Evolutionary conservation across 2,888 invertebrate genomes (phyloP), one percentile per base, ranked within the genome.

Genomic region (Sacculina carcini): DNA sequence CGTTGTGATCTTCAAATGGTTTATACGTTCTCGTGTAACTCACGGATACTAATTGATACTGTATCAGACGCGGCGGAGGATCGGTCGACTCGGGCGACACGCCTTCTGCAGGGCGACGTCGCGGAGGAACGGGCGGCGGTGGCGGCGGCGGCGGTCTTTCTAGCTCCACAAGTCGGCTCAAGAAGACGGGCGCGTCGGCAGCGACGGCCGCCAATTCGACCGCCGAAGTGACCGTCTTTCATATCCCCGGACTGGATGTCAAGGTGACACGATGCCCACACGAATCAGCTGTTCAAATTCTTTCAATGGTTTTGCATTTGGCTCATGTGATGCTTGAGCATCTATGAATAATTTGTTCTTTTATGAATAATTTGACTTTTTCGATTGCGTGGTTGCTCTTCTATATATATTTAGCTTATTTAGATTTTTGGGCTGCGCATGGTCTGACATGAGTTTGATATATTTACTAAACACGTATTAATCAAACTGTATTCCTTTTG

Each of bases 41-140:
- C n/a, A n/a, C n/a, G n/a, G n/a, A n/a, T n/a, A n/a, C n/a, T n/a
- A n/a, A n/a, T n/a, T n/a, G n/a, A n/a, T n/a, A n/a, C 57, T 21
- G 56, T 55, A 24, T 51, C 54, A 19, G 57, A 57, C 24, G 55
- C 53, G 26, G 52, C 53, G 21, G n/a, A n/a, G n/a, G n/a, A 80
- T 96, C 62, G 90, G 94, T 64, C 67, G 94, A 58, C 92, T 92
- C 64, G 84, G 96, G 6, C 90, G 90, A 67, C 76, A 89, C 60
- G 87, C 96, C 55, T 90, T 90, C 66, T 87, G 87, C 60, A 94
- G 94, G 9, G 87, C 92, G 67, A 94, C 94, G 66, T 87, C 90
- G 32, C 70, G 96, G 34, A 90, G 92, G 64, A 90, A 65, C 54
- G 66, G 67, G 57, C 56, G 65, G n/a, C 66, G 65, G 55, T 58